Conservation (phyloP, 1,140 invertebrate species). For the Drosophila ironensis region DNA sequence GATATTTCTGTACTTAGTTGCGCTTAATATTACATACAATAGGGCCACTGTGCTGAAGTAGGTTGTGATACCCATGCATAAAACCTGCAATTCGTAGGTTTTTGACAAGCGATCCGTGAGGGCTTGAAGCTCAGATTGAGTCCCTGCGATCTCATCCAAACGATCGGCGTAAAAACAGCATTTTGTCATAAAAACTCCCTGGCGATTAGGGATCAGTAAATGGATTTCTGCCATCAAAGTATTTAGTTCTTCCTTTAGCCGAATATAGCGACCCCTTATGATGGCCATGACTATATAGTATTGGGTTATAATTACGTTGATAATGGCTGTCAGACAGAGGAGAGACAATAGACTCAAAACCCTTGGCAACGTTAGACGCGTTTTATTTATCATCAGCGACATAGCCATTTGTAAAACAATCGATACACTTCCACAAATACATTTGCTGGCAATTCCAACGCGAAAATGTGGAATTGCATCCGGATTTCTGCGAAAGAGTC, state of each 20-base stretch:
- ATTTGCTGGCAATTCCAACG: too few relatives aligned
- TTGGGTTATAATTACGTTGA: conserved; percentile 36
- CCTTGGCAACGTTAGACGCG: not conserved
- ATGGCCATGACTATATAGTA: conserved; percentile 34
- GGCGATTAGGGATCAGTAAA: conserved; percentile 1
- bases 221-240: conserved; percentile 9
- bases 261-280: conserved; percentile 25
- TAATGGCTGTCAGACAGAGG: not conserved
- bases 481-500: conserved; percentile 9
- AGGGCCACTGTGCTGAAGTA: conserved; percentile 16
- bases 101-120: conserved; percentile 2
- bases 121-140: conserved; percentile 19
- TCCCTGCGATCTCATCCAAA: conserved; percentile 27
- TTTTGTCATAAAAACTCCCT: conserved; percentile 18
- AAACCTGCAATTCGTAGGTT: conserved; percentile 24
- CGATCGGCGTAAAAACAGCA: conserved; percentile 49
- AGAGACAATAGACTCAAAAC: not conserved
- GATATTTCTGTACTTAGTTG: not conserved
- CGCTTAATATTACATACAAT: conserved; percentile 15
- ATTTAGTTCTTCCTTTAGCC: conserved; percentile 23
- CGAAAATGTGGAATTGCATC: conserved; percentile 13
- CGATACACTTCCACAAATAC: too few relatives aligned
- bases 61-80: not conserved
- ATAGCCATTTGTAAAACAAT: conserved; percentile 7
- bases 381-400: not conserved